phyloP scores from a whole-genome alignment of 2,113 vertebrate genomes.

The Peromyscus californicus region DNA sequence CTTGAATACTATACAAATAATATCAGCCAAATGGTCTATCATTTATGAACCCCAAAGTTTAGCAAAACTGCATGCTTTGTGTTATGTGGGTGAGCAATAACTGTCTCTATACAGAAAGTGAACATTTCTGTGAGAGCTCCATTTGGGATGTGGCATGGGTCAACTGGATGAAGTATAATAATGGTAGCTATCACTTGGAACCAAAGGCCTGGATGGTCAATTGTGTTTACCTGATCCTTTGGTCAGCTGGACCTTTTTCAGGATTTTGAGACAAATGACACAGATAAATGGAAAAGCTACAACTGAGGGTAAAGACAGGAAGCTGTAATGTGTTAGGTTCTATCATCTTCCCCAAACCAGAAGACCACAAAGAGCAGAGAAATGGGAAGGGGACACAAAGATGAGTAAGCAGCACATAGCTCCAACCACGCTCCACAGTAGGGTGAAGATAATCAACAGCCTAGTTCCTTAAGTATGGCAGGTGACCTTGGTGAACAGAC shows the following conservation, averaged over 20 bases:
- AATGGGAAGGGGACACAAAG: no score
- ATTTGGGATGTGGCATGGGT: neutral
- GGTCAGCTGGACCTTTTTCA: neutral
- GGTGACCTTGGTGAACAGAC: neutral
- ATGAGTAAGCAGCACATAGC: neutral
- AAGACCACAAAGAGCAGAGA: neutral
- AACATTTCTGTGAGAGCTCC: neutral
- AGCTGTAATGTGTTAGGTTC: neutral
- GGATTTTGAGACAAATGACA: conserved; percentile 25
- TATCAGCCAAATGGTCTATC: neutral
- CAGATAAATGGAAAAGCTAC: neutral
- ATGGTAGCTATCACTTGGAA: neutral
- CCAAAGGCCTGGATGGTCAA: neutral
- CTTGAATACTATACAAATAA: neutral
- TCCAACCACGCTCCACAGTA: neutral
- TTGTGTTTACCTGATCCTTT: neutral
- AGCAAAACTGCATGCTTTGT: neutral
- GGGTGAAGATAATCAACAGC: neutral
- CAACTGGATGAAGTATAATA: neutral
- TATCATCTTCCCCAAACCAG: neutral
- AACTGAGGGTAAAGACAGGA: neutral
- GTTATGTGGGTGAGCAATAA: neutral
- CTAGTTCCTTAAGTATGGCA: neutral
- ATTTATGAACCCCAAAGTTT: neutral
- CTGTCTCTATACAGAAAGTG: neutral